Evolutionary conservation across 2,113 vertebrate species (phyloP).

Genomic region (Sphaerodactylus townsendi): DNA sequence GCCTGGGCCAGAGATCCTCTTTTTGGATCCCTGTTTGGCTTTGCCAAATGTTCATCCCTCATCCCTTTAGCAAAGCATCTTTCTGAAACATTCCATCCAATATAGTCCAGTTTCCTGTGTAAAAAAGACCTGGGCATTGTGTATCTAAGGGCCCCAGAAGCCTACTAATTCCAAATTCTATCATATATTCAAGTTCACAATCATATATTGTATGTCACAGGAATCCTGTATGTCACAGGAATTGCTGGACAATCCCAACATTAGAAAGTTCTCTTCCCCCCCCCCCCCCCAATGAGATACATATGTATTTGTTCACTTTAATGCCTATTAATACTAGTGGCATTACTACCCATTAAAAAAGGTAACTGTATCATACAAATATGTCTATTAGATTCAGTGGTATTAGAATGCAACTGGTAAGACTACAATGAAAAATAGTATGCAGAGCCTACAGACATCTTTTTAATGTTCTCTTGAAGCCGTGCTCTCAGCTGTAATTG

Average conservation of each 20-base stretch:
- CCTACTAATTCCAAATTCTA: not conserved
- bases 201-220: not conserved
- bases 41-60: too few relatives aligned
- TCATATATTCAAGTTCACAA: not conserved
- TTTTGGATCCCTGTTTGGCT: too few relatives aligned
- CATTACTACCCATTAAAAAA: not conserved
- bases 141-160: not conserved
- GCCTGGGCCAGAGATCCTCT: too few relatives aligned
- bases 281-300: not conserved
- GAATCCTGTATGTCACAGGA: not conserved
- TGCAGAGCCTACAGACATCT: constrained; percentile 31
- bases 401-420: constrained; percentile 47
- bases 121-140: not conserved
- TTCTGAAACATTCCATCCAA: too few relatives aligned
- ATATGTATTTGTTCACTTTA: not conserved
- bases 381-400: constrained; percentile 30
- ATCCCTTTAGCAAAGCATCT: too few relatives aligned
- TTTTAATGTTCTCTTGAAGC: constrained; percentile 45
- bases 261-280: too few relatives aligned
- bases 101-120: too few relatives aligned
- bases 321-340: not conserved
- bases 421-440: not conserved
- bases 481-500: constrained; percentile 51
- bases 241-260: not conserved
- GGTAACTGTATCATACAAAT: constrained; percentile 20